Evolutionary conservation across 2,113 vertebrate genomes (phyloP).

Genomic region (Diphyllodes magnificus): DNA sequence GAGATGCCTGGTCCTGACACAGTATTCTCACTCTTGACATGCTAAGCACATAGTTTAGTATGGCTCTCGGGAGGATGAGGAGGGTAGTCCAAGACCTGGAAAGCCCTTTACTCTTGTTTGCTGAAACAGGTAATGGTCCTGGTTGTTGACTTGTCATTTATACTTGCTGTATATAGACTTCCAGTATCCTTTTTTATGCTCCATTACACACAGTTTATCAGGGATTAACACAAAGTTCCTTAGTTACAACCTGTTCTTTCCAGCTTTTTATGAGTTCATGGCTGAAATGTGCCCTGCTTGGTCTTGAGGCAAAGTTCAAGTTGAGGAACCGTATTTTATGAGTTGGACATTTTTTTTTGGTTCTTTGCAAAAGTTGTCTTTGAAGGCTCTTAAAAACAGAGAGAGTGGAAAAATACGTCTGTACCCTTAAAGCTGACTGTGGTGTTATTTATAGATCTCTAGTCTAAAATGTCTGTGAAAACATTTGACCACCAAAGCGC

Average conservation of each 20-base stretch:
- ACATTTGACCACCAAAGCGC: neutral
- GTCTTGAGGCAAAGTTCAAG: neutral
- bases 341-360: neutral
- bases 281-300: neutral
- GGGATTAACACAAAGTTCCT: neutral
- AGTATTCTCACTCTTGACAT: neutral
- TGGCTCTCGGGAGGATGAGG: neutral
- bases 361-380: neutral
- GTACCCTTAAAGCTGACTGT: neutral
- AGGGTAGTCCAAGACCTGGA: neutral
- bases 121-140: neutral
- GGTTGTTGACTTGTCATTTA: neutral
- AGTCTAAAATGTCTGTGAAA: neutral
- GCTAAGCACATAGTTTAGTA: neutral
- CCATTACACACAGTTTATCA: neutral
- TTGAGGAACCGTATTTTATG: neutral
- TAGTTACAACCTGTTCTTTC: neutral
- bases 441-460: neutral
- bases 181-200: neutral
- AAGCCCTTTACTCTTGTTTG: neutral
- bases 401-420: neutral
- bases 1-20: neutral
- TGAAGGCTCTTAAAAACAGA: neutral
- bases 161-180: neutral
- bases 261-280: neutral